Evolutionary conservation across 2,888 invertebrate species (phyloP), one percentile per base, ranked within the genome.

Genomic region (Malachius bipustulatus): DNA sequence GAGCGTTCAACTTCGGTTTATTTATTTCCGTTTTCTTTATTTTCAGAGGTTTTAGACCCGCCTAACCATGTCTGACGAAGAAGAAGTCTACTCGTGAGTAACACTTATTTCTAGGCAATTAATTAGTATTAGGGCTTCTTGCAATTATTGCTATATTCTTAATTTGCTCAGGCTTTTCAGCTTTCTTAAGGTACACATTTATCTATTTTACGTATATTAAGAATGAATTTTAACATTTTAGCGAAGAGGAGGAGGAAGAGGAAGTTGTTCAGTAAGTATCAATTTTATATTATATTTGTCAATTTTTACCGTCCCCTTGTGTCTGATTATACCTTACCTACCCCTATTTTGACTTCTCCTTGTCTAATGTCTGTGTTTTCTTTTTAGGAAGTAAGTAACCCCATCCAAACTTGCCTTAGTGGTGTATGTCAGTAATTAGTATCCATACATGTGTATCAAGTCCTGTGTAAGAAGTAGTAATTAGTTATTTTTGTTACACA

Each of bases 71-170:
- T 88, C 88, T 73, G 88, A 88, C 76, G 88, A 88, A 67, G 88
- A 88, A 71, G 87, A 87, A 75, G 71, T 72, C 60, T 88, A 88
- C 75, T 87, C 88, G 88, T 88, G 74, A 88, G 88, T 87, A 73
- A n/a, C n/a, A n/a, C n/a, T n/a, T n/a, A n/a, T n/a, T n/a, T n/a
- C n/a, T n/a, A n/a, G n/a, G n/a, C n/a, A n/a, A n/a, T n/a, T n/a
- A n/a, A n/a, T n/a, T n/a, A n/a, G n/a, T n/a, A n/a, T n/a, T n/a
- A n/a, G n/a, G n/a, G n/a, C n/a, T n/a, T n/a, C n/a, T 19, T 19
- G 6, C n/a, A 19, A 8, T 19, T 19, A 19, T 19, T 19, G n/a
- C n/a, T 19, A n/a, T 19, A 6, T 19, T 19, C 6, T 19, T 8
- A 19, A 19, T 19, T 19, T 8, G 43, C 47, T 49, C 47, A 43